phyloP scores from a whole-genome alignment of 2,113 vertebrate species.

The Phaethornis superciliosus region DNA sequence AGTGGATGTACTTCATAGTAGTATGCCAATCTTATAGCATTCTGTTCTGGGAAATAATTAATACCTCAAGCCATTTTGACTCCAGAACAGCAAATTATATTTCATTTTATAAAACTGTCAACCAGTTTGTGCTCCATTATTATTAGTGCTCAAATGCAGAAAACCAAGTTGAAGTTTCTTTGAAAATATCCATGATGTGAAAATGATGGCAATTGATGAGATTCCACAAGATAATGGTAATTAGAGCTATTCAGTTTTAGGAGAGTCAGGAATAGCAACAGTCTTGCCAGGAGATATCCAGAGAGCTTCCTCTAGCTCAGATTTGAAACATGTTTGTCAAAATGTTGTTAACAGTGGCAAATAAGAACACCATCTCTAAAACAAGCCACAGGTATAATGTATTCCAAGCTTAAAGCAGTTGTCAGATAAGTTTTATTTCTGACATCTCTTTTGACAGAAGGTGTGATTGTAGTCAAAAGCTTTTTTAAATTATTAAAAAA shows the following conservation, averaged over 20 bases:
- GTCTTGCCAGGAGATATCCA: background rate
- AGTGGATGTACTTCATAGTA: background rate
- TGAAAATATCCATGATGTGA: background rate
- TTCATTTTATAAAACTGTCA: background rate
- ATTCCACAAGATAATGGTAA: background rate
- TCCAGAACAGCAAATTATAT: background rate
- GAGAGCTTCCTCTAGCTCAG: background rate
- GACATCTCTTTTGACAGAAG: background rate
- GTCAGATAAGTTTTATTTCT: slow-evolving; percentile 17
- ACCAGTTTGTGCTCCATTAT: background rate
- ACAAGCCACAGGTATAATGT: background rate
- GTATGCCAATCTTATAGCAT: background rate
- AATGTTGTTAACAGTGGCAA: background rate
- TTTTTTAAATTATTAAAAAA: background rate
- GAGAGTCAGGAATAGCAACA: background rate
- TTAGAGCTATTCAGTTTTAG: background rate
- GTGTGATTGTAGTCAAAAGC: background rate
- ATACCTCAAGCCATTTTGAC: background rate
- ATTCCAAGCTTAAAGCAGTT: background rate
- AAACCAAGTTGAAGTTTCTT: background rate
- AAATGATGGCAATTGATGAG: background rate
- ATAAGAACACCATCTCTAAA: background rate
- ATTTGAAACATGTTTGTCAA: background rate
- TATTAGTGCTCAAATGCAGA: background rate
- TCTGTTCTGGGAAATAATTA: background rate